A percentile compares a stretch with the other conserved stretches of the same genome.
phyloP scores from a whole-genome alignment of 2,888 invertebrate genomes.

The Sarcophaga variegata region DNA sequence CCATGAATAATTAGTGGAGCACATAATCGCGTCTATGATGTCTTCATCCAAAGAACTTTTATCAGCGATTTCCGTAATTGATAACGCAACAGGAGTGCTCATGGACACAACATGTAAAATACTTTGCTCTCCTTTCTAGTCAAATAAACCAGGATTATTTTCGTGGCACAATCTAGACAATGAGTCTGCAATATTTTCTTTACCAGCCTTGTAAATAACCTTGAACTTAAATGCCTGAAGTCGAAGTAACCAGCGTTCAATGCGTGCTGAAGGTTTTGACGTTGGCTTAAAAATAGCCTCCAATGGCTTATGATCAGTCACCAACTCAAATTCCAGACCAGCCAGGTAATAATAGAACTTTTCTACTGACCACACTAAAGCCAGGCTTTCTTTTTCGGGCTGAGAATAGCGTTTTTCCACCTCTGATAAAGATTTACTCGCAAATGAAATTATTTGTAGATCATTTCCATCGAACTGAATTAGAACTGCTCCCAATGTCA shows the following conservation, averaged over 20 bases:
- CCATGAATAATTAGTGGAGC: slow-evolving; percentile 50
- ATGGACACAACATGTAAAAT: slow-evolving; percentile 54
- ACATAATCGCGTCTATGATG: slow-evolving; percentile 48
- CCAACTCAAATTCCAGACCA: slow-evolving; percentile 64
- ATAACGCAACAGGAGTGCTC: slow-evolving; percentile 46
- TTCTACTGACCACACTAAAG: slow-evolving; percentile 38
- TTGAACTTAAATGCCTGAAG: slow-evolving; percentile 64
- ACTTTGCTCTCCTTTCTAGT: slow-evolving; percentile 59
- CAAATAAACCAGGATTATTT: slow-evolving; percentile 47
- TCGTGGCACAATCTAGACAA: slow-evolving; percentile 55
- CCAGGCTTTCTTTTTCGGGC: slow-evolving; percentile 54
- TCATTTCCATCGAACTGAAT: slow-evolving; percentile 70
- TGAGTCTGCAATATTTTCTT: slow-evolving; percentile 61
- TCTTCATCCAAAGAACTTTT: slow-evolving; percentile 55
- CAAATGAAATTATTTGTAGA: slow-evolving; percentile 57
- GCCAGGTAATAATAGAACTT: slow-evolving; percentile 62
- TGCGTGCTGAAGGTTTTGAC: slow-evolving; percentile 63
- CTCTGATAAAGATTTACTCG: slow-evolving; percentile 57
- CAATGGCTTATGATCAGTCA: slow-evolving; percentile 63
- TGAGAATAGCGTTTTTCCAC: slow-evolving; percentile 65
- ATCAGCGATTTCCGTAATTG: slow-evolving; percentile 57
- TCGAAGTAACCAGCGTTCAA: slow-evolving; percentile 54
- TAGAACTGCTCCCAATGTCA: slow-evolving; percentile 75
- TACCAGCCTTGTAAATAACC: slow-evolving; percentile 52
- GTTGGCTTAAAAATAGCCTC: slow-evolving; percentile 70